Conservation (phyloP, 2,888 invertebrate genomes). For the Chalcis sispes region DNA sequence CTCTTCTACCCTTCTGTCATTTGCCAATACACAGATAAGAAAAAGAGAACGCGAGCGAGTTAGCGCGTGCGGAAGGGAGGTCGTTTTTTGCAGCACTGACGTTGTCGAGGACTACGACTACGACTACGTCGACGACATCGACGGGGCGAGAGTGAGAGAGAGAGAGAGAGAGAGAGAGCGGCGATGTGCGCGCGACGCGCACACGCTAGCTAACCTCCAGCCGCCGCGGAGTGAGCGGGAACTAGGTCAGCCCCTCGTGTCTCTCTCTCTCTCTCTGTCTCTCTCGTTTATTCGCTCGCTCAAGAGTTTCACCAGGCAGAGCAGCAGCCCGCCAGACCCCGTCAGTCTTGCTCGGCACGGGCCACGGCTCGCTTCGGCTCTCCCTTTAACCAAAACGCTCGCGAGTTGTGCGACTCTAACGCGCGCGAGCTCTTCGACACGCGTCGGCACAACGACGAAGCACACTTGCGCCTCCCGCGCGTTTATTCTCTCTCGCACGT, state of each 20-base stretch:
- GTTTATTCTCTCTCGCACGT: neutral
- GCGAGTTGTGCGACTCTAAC: no score
- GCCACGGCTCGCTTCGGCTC: conserved; percentile 58
- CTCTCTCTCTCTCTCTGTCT: conserved; percentile 11
- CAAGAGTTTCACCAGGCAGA: conserved; percentile 42
- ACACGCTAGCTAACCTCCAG: conserved; percentile 45
- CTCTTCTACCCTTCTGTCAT: no score
- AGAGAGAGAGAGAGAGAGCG: conserved; percentile 44
- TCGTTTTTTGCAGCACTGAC: neutral
- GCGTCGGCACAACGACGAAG: no score
- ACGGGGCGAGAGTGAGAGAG: conserved; percentile 53
- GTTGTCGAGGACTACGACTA: no score
- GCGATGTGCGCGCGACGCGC: conserved; percentile 49
- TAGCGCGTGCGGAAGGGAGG: neutral
- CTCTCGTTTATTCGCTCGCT: no score
- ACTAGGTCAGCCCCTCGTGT: conserved; percentile 40
- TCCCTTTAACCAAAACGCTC: neutral
- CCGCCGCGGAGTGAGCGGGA: conserved; percentile 47
- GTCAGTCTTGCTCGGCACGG: conserved; percentile 63
- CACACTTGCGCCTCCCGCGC: neutral
- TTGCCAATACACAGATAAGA: conserved; percentile 19
- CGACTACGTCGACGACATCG: no score
- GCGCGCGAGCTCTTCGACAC: no score
- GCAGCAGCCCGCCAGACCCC: conserved; percentile 58
- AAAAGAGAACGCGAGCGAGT: neutral